Conservation (phyloP, 2,888 invertebrate genomes). For the Drosophila buzzatii region DNA sequence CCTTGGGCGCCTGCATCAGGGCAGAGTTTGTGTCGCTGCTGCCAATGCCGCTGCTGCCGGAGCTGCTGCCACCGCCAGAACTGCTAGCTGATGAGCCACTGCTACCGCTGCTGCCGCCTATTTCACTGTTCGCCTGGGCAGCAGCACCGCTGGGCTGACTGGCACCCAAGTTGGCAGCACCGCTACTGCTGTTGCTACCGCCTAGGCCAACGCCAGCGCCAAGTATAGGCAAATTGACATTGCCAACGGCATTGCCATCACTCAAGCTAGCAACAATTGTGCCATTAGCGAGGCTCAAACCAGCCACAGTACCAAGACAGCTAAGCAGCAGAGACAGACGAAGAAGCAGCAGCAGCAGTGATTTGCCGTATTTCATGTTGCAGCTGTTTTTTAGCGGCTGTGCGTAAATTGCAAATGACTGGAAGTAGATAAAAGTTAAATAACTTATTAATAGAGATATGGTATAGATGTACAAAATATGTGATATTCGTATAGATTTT, state of each 20-base stretch:
- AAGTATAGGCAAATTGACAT: constrained; percentile 50
- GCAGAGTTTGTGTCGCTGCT: constrained; percentile 64
- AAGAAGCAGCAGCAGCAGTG: constrained; percentile 14
- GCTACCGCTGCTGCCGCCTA: constrained; percentile 38
- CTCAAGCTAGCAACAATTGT: constrained; percentile 47
- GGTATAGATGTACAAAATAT: too few species aligned
- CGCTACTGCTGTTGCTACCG: constrained; percentile 36
- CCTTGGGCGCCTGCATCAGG: constrained; percentile 75
- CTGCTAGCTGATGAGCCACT: constrained; percentile 24
- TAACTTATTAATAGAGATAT: not conserved
- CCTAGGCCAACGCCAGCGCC: constrained; percentile 34
- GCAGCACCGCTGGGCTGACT: constrained; percentile 38
- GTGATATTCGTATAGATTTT: not conserved
- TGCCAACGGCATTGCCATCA: constrained; percentile 49
- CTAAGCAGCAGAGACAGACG: constrained; percentile 18
- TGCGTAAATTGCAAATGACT: constrained; percentile 17
- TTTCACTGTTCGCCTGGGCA: constrained; percentile 39
- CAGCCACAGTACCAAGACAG: constrained; percentile 16
- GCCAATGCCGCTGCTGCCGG: constrained; percentile 7
- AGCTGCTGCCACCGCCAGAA: constrained; percentile 27
- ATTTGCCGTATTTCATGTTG: constrained; percentile 18
- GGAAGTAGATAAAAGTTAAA: constrained; percentile 1
- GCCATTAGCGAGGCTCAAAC: constrained; percentile 49
- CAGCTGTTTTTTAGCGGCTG: not conserved
- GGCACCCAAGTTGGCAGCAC: constrained; percentile 28